Percentiles rank a stretch among this genome's conserved stretches.
These are phyloP conservation scores for Phaedon cochleariae DNA, from an alignment of 2,888 invertebrate genomes.

Conservation along the genomic window DNA sequence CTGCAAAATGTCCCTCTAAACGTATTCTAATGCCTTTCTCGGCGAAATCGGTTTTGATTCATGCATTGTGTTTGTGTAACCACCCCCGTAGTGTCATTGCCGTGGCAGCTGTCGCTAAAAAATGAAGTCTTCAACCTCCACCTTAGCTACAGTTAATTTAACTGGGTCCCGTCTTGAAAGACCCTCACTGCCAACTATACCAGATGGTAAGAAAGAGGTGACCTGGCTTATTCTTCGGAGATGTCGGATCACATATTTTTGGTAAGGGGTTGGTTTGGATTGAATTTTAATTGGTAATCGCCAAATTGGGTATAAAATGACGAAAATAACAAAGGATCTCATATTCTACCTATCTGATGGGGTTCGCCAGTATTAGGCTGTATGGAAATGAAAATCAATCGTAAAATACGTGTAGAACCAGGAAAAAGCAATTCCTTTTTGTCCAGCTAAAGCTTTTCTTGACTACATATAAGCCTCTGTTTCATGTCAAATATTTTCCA, in stretches of 20 bases:
- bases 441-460: no score
- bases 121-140: conserved; percentile 63
- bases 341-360: no score
- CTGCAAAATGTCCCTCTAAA: conserved; percentile 54
- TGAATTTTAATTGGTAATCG: conserved; percentile 11
- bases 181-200: conserved; percentile 29
- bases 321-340: no score
- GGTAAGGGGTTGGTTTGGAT: background rate
- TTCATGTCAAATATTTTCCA: no score
- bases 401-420: no score
- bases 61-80: conserved; percentile 62
- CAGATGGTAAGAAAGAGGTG: conserved; percentile 49
- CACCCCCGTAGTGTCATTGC: conserved; percentile 62
- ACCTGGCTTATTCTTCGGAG: conserved; percentile 31
- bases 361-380: no score
- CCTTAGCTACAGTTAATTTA: conserved; percentile 64
- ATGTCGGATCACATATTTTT: background rate
- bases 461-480: no score
- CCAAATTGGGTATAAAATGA: background rate
- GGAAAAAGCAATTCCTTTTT: no score
- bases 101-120: conserved; percentile 61
- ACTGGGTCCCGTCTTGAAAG: conserved; percentile 53
- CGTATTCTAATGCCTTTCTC: conserved; percentile 57
- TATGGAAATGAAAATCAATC: no score
- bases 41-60: conserved; percentile 57